phyloP scores from a whole-genome alignment of 1,140 invertebrate species.

The Camponotus floridanus region DNA sequence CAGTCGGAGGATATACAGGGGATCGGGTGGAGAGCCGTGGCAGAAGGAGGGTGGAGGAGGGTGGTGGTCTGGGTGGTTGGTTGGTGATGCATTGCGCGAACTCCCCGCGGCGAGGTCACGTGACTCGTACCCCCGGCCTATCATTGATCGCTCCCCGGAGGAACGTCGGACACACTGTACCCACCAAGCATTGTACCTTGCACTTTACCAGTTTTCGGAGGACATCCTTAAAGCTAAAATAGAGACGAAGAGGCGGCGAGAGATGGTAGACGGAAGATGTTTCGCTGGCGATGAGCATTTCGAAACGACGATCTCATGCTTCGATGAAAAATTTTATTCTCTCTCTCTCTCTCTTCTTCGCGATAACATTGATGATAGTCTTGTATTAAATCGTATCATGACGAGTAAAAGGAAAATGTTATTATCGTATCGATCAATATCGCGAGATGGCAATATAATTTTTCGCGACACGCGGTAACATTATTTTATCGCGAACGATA shows the following conservation, averaged over 20 bases:
- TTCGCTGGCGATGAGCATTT: background rate
- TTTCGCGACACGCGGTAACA: constrained; percentile 1
- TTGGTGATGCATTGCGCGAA: constrained; percentile 86
- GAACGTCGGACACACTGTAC: constrained; percentile 83
- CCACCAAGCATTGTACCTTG: constrained; percentile 76
- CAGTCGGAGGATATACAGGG: constrained; percentile 45
- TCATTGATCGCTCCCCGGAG: constrained; percentile 86
- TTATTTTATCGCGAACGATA: constrained; percentile 30
- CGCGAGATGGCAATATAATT: constrained; percentile 3
- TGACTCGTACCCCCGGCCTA: constrained; percentile 84
- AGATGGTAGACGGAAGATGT: constrained; percentile 19
- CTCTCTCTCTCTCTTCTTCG: background rate
- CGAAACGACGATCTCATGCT: constrained; percentile 17
- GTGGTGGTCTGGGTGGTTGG: constrained; percentile 79
- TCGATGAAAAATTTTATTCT: background rate
- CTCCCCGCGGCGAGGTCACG: constrained; percentile 85
- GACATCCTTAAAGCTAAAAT: constrained; percentile 58
- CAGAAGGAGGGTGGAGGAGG: constrained; percentile 65
- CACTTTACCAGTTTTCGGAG: constrained; percentile 72
- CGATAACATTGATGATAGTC: background rate
- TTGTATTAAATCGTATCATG: constrained; percentile 25
- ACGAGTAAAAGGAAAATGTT: background rate
- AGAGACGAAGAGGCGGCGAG: constrained; percentile 36
- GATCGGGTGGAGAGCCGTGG: constrained; percentile 42
- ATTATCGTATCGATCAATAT: constrained; percentile 35